A percentile compares a stretch with the other conserved stretches of the same genome.
Evolutionary conservation across 2,797 vertebrate species (phyloP).

Genomic region (Gymnothorax reevesii): DNA sequence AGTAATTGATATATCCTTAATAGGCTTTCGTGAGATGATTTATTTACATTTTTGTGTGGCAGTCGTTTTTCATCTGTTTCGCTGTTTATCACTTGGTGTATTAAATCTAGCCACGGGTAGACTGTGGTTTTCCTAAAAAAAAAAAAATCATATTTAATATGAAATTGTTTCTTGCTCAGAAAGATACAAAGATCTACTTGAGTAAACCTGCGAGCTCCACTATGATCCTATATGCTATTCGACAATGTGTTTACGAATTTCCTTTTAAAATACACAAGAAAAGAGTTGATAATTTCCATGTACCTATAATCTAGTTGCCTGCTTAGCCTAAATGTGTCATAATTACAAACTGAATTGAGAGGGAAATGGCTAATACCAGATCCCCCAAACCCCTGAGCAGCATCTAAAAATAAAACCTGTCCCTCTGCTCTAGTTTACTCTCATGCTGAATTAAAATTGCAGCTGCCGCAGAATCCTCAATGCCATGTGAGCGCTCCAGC

Average conservation of each 20-base stretch:
- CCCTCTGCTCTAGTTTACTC: constrained; percentile 9
- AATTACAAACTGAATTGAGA: background rate
- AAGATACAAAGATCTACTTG: background rate
- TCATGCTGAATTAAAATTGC: background rate
- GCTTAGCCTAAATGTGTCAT: background rate
- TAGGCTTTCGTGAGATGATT: background rate
- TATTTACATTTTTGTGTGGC: background rate
- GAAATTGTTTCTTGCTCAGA: background rate
- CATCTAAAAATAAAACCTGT: background rate
- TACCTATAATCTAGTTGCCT: background rate
- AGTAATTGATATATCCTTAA: background rate
- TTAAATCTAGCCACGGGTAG: background rate
- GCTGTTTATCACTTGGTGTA: background rate
- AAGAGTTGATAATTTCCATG: background rate
- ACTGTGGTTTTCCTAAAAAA: background rate
- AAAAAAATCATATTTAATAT: too few relatives aligned
- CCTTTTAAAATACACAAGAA: background rate
- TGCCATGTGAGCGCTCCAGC: constrained; percentile 49
- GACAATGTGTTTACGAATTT: background rate
- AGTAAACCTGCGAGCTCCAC: background rate
- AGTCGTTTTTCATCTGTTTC: background rate
- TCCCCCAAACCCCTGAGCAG: background rate
- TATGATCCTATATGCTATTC: background rate
- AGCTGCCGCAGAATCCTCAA: constrained; percentile 37
- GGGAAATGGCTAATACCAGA: background rate